Evolutionary conservation across 2,797 vertebrate species (phyloP).

Genomic region (Malurus leucopterus): DNA sequence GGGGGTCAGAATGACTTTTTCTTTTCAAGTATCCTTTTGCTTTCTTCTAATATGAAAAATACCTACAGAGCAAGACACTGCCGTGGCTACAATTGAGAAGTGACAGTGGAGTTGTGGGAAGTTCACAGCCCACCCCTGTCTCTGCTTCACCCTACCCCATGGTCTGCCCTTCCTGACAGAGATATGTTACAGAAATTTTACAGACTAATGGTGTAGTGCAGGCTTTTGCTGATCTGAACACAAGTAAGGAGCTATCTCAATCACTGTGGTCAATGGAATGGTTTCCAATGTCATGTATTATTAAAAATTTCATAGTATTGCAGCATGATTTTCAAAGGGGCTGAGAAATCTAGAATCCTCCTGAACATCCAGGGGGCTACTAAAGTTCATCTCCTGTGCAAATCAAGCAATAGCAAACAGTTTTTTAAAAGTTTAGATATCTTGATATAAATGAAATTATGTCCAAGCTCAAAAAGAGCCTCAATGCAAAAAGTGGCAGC

Average conservation of each 20-base stretch:
- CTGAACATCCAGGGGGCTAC: background rate
- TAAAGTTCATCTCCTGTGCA: background rate
- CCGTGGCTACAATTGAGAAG: background rate
- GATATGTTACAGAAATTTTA: background rate
- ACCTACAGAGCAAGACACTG: background rate
- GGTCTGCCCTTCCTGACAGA: background rate
- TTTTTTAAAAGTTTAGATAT: background rate
- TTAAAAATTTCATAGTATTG: background rate
- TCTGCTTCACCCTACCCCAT: background rate
- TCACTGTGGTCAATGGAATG: background rate
- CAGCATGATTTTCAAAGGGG: background rate
- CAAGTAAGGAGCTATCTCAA: background rate
- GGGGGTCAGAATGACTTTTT: background rate
- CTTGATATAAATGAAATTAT: background rate
- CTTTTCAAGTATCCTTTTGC: background rate
- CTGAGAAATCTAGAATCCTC: background rate
- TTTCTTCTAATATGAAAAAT: background rate
- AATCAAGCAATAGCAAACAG: background rate
- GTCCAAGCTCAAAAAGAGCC: background rate
- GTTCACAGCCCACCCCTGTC: background rate
- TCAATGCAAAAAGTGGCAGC: background rate
- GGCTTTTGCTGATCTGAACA: background rate
- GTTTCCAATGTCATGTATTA: background rate
- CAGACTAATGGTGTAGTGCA: background rate
- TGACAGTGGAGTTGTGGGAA: background rate